These are phyloP conservation scores for fruit fly (Drosophila melanogaster) DNA, from an alignment of 1,140 invertebrate genomes.

Conservation along the genomic window Release_6_plus_ISO1_MT NT_033777.3:8578001-8578500, in stretches of 20 bases:
- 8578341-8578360: neutral
- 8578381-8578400: neutral
- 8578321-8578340: neutral
- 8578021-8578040: conserved; percentile 13
- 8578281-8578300: conserved; percentile 4
- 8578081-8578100: conserved; percentile 12
- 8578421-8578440: conserved; percentile 23
- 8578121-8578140: conserved; percentile 20
- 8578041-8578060: conserved; percentile 49
- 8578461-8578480: neutral
- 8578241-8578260: conserved; percentile 55
- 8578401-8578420: conserved; percentile 2
- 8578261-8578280: conserved; percentile 44
- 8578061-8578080: conserved; percentile 65
- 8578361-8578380: neutral
- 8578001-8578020: conserved; percentile 55
- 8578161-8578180: conserved; percentile 46
- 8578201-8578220: conserved; percentile 57
- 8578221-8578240: conserved; percentile 15
- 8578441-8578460: neutral
- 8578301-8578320: neutral
- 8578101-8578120: conserved; percentile 25
- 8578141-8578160: conserved; percentile 63
- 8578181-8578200: conserved; percentile 76
- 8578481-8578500: conserved; percentile 4